Base-by-base conservation (phyloP, 37 sponge, comb jelly and placozoan species). In the Halichondria panicea region DNA sequence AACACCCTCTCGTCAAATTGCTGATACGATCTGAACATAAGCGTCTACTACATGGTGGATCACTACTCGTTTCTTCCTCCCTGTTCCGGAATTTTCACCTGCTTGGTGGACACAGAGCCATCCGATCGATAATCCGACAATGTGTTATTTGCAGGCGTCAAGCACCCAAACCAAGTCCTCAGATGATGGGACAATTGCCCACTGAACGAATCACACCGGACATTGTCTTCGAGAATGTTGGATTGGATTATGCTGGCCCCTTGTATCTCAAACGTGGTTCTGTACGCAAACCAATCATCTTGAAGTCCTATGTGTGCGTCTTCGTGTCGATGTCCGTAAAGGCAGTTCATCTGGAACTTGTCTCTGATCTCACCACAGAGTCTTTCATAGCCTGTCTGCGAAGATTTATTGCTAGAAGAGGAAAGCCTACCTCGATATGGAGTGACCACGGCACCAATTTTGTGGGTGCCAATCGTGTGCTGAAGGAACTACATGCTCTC, bases 391-490 rank as follows among this genome's bases (percentile, higher is more conserved):
- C 64, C 19, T 28, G 33, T 19, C 27, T 83, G 50, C 1, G 71
- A 66, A 38, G 84, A 37, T 84, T 84, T 42, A 48, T 59, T 41
- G 46, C 69, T 30, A 25, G 74, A 53, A 60, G 77, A 25, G 84
- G 84, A 9, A 62, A 61, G 40, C 84, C 84, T 54, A 43, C 70
- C 15, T 27, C 43, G 12, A 74, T 84, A 28, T 59, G 58, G 70
- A 76, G 63, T 57, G 84, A 84, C 50, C 69, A 84, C 60, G 70
- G 70, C 45, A 76, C 70, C 19, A 84, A 68, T 61, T 84, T 84
- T 38, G 71, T 68, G 36, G 76, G 71, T 4, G 76, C 84, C 31
- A 39, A 34, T 11, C 48, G 46, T 21, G 60, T 38, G 31, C 53
- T 84, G 61, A 76, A 76, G 71, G 77, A 75, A 46, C 46, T 76